Conservation (phyloP, 2,113 vertebrate genomes). For the Sorex araneus region DNA sequence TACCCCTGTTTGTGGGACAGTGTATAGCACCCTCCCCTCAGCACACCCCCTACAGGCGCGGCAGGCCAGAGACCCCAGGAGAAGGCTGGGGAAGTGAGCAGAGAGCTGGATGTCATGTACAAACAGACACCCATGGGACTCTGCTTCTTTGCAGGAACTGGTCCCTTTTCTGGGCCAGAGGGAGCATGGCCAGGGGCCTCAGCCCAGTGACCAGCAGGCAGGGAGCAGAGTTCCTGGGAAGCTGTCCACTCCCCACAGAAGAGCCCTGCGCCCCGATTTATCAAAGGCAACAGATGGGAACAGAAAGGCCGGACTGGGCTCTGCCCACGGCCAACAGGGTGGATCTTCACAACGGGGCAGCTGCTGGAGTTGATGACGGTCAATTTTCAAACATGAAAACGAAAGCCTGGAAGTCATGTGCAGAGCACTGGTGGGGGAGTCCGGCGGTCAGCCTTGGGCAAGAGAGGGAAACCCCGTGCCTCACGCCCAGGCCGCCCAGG, state of each 20-base stretch:
- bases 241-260: not conserved
- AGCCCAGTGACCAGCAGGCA: too few species aligned
- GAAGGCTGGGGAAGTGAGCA: not conserved
- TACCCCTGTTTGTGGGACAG: not conserved
- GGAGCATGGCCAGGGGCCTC: too few species aligned
- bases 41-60: not conserved
- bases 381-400: not conserved
- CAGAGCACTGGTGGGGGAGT: too few species aligned
- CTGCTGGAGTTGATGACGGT: not conserved
- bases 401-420: not conserved
- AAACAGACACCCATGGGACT: not conserved
- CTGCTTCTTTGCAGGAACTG: too few species aligned
- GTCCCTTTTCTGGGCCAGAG: too few species aligned
- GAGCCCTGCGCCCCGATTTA: not conserved
- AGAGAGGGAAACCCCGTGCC: not conserved
- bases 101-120: not conserved
- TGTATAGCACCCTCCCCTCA: accelerated
- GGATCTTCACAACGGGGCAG: not conserved
- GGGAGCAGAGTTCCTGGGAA: too few species aligned
- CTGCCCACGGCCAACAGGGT: not conserved
- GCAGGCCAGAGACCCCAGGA: not conserved
- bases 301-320: not conserved
- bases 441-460: not conserved
- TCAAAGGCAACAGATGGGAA: not conserved
- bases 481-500: too few species aligned